phyloP scores from a whole-genome alignment of 2,888 invertebrate species.

The Apodemia duryi region DNA sequence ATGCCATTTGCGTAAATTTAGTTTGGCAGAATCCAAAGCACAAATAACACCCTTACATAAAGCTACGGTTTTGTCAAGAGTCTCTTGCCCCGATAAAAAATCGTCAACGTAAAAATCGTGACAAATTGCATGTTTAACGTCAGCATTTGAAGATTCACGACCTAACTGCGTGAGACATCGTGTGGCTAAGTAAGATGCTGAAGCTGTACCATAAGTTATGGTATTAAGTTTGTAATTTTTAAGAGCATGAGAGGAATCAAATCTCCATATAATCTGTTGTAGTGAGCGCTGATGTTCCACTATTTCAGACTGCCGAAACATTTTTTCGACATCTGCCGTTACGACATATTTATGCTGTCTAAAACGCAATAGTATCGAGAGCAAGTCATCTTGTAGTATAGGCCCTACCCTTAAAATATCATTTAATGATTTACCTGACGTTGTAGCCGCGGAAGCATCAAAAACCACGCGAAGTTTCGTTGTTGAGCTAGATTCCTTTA shows the following conservation, averaged over 20 bases:
- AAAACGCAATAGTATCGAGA: slow-evolving; percentile 29
- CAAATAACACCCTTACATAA: slow-evolving; percentile 6
- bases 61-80: background rate
- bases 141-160: background rate
- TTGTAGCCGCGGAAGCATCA: slow-evolving; percentile 26
- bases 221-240: slow-evolving; percentile 8
- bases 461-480: slow-evolving; percentile 30
- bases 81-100: background rate
- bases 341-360: slow-evolving; percentile 29
- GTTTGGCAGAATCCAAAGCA: slow-evolving; percentile 11
- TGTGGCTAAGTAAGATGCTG: background rate
- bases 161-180: slow-evolving; percentile 8
- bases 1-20: slow-evolving; percentile 17
- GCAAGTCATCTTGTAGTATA: slow-evolving; percentile 29
- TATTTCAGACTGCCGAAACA: slow-evolving; percentile 23
- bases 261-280: slow-evolving; percentile 12
- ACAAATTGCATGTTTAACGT: slow-evolving; percentile 2
- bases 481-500: slow-evolving; percentile 26
- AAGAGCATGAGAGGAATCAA: background rate
- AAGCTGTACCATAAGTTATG: slow-evolving; percentile 1
- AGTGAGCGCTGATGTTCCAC: background rate
- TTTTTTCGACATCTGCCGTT: slow-evolving; percentile 29
- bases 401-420: slow-evolving; percentile 30
- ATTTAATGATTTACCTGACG: slow-evolving; percentile 30
- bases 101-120: slow-evolving; percentile 13